Evolutionary conservation across 2,113 vertebrate species (phyloP).

Genomic region (Microcebus lehilahytsara): DNA sequence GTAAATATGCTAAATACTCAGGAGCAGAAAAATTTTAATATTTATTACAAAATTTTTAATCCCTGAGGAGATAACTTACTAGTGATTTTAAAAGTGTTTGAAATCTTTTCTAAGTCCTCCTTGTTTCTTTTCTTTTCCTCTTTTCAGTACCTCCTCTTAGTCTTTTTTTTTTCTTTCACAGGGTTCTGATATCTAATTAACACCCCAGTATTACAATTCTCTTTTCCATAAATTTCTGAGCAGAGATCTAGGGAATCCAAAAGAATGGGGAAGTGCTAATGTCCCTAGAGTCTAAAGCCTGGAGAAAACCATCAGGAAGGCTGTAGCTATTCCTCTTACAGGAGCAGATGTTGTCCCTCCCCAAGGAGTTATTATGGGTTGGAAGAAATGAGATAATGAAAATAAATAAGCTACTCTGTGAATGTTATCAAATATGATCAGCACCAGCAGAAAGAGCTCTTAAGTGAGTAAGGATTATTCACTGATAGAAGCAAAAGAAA

Average conservation of each 20-base stretch:
- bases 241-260: conserved; percentile 22
- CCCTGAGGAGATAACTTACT: background rate
- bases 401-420: conserved; percentile 57
- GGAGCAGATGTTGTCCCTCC: conserved; percentile 52
- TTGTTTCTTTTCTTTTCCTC: background rate
- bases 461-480: background rate
- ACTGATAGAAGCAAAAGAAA: background rate
- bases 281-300: background rate
- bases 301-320: background rate
- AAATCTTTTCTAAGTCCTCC: background rate
- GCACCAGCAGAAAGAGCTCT: background rate
- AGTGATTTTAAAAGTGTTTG: conserved; percentile 9
- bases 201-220: conserved; percentile 3
- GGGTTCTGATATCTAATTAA: conserved; percentile 19
- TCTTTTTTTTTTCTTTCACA: conserved; percentile 22
- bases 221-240: conserved; percentile 10
- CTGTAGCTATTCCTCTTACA: background rate
- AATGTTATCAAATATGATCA: conserved; percentile 39
- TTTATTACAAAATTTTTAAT: background rate
- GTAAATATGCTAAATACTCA: background rate
- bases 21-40: background rate
- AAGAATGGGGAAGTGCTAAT: background rate
- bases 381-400: conserved; percentile 70
- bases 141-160: background rate
- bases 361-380: conserved; percentile 20